Base-by-base conservation (phyloP, 2,113 vertebrate species). In the Oreochromis tanganicae region DNA sequence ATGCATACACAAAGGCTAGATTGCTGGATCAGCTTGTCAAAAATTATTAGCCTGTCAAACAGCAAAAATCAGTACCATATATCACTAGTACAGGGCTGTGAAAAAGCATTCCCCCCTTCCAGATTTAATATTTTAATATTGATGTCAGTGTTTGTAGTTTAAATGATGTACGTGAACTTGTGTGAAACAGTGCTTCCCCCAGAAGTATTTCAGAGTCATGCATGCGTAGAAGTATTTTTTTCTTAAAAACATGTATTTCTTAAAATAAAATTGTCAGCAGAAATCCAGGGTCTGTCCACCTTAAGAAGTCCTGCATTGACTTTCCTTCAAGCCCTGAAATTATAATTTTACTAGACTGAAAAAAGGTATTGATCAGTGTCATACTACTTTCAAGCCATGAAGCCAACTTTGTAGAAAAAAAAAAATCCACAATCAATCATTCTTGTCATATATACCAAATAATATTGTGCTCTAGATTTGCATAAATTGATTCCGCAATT, bases 21-120 rank as follows among this genome's bases (percentile, higher is more conserved):
- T 29, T 50, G 43, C 43, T 32, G 24, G 71, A 50, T 32, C 0
- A 17, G 13, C 0, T 27, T 24, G n/a, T 73, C 21, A 78, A 29
- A 32, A 50, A 3, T 32, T n/a, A 32, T 78, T 29, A 78, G 24
- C 24, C 24, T n/a, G 7, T 48, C 43, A 50, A 78, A 78, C 32
- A 43, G 24, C 9, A 29, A 0, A 48, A 29, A 48, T 50, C 0
- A 50, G 10, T 19, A 78, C 6, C 1, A 75, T 75, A 48, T 29
- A 48, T 29, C 24, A 6, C 71, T 50, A 48, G 6, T 32, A 46
- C 19, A 21, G 36, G n/a, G 12, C n/a, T 68, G 63, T 21, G n/a
- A 41, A 41, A 41, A 68, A 2, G 63, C 36, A 24, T n/a, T 41
- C 7, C 7, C 63, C 63, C 11, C 36, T 41, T 41, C 12, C 63